Percentiles rank a stretch among this genome's conserved stretches.
phyloP scores from a whole-genome alignment of 2,888 invertebrate genomes.

The Polyommatus icarus region DNA sequence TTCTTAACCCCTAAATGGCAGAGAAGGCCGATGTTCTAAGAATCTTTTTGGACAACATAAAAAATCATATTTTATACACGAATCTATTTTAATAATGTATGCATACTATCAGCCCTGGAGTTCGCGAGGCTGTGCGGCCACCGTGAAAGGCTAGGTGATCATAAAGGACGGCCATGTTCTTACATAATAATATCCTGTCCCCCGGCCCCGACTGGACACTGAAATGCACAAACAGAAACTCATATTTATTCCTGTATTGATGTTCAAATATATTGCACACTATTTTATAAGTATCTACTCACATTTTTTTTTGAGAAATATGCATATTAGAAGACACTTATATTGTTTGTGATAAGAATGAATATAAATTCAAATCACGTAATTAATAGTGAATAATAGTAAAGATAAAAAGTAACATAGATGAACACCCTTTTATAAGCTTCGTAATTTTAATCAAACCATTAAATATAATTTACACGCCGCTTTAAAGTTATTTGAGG shows the following conservation, averaged over 20 bases:
- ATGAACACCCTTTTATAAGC: too few relatives aligned
- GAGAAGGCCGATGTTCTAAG: too few relatives aligned
- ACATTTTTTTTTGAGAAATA: not conserved
- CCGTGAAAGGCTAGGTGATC: conserved; percentile 78
- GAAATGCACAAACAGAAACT: conserved; percentile 37
- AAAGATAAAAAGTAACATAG: too few relatives aligned
- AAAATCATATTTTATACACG: too few relatives aligned
- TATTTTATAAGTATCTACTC: not conserved
- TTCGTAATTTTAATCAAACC: too few relatives aligned
- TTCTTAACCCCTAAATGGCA: too few relatives aligned
- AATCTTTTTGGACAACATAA: too few relatives aligned
- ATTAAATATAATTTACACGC: too few relatives aligned
- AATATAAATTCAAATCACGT: too few relatives aligned
- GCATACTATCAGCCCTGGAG: conserved; percentile 55
- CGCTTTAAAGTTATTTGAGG: too few relatives aligned
- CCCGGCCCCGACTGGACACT: conserved; percentile 37
- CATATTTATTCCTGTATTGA: conserved; percentile 25
- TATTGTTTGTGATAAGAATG: not conserved
- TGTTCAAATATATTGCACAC: conserved; percentile 7
- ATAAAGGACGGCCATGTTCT: conserved; percentile 79
- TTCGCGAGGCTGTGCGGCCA: conserved; percentile 62
- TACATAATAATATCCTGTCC: conserved; percentile 78
- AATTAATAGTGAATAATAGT: too few relatives aligned
- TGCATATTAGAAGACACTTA: not conserved
- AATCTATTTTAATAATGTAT: not conserved